phyloP scores from a whole-genome alignment of 1,140 invertebrate genomes.

The Theocolax elegans region DNA sequence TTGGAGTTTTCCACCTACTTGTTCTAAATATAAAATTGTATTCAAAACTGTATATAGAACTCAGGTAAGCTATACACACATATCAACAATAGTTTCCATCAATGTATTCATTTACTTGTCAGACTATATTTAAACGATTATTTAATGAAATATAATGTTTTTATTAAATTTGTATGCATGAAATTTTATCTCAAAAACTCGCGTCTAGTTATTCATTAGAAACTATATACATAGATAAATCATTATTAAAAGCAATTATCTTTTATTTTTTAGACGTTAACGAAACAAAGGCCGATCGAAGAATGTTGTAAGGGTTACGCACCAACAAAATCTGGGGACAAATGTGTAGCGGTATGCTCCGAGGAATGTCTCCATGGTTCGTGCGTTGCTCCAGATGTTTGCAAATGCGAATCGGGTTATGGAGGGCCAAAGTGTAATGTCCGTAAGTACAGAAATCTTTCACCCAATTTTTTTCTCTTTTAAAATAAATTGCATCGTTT shows the following conservation, averaged over 20 bases:
- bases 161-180: no score
- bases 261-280: conserved; percentile 70
- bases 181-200: no score
- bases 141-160: no score
- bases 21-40: conserved; percentile 85
- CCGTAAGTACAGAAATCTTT: conserved; percentile 73
- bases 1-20: conserved; percentile 83
- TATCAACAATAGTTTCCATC: no score
- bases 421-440: conserved; percentile 89
- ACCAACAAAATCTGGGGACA: conserved; percentile 70
- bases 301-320: conserved; percentile 88
- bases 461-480: background rate
- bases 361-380: conserved; percentile 84
- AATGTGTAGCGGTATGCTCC: conserved; percentile 83
- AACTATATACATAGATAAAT: no score
- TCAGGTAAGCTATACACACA: conserved; percentile 68
- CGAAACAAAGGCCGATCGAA: conserved; percentile 80
- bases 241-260: background rate
- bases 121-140: no score
- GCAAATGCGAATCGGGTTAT: conserved; percentile 87
- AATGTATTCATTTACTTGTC: no score
- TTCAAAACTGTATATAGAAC: conserved; percentile 79
- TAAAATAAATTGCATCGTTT: background rate
- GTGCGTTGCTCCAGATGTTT: conserved; percentile 86
- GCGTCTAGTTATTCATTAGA: no score